Evolutionary conservation across 2,113 vertebrate genomes (phyloP), one percentile per base, ranked within the genome.

Genomic region (Gobiocypris rarus): DNA sequence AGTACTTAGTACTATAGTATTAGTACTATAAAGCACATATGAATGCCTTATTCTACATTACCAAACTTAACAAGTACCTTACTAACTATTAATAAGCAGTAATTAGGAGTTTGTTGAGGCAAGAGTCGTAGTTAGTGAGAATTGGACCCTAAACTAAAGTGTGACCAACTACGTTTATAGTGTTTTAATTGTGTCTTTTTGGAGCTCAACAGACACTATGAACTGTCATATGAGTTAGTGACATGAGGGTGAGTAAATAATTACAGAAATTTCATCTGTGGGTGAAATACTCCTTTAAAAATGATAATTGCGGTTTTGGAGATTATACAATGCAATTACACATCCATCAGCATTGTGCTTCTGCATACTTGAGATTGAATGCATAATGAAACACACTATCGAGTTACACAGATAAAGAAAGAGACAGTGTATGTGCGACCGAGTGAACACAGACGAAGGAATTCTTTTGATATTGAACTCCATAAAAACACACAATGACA

Each of bases 311-410:
- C 15, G 54, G 54, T 59, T 77, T 77, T 41, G 22, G 22, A 41
- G 11, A 78, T 78, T 61, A 78, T 59, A 61, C 13, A 78, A 59
- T 9, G 13, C n/a, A 78, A 43, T 43, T 78, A 26, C n/a, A 43
- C 34, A 26, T 61, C 56, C 56, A 78, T 78, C n/a, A 78, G n/a
- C 61, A 61, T 19, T 3, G 4, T 59, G 54, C 17, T 22, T 58
- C 34, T 78, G 75, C 56, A 78, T 61, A 26, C 75, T 78, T 26
- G 14, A 43, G 22, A 43, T 17, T 61, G 31, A 73, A 45, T 59
- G 31, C 24, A 34, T 54, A 74, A 73, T 82, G 34, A 82, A 67
- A 69, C 48, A 28, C 67, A 17, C 69, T 71, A 26, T 82, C 65
- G 31, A 26, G 13, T 45, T 61, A 19, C 54, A 43, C 14, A 78